Base-by-base conservation (phyloP, 2,113 vertebrate genomes). In the Barnardius zonarius region DNA sequence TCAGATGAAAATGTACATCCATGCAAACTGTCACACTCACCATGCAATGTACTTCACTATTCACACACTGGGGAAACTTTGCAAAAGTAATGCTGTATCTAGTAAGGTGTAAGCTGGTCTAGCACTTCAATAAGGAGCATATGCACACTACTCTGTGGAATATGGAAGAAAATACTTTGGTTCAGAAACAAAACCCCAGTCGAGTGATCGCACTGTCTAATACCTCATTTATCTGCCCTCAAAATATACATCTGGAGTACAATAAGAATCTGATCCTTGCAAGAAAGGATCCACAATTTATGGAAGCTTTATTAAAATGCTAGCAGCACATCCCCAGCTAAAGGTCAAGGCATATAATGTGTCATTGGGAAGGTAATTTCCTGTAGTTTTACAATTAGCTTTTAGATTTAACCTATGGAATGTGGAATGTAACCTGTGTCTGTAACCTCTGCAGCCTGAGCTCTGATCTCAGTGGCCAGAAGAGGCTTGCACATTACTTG, bases 311-410 rank as follows among this genome's bases (percentile, higher is more conserved):
- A 83, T 92, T 94, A 55, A 96, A 96, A 95, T 69, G 27, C 86
- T 90, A 92, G 77, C 85, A 87, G 85, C 77, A 89, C 90, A 97
- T 97, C 96, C 62, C 23, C 0, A 2, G 74, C 73, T 78, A 96
- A 93, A 97, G 94, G 89, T 93, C 91, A 61, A 43, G 74, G n/a
- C 49, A 54, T 76, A 59, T 73, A 76, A 57, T 30, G 44, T 94
- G 77, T 92, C 92, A 81, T 15, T 86, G 59, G 70, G 64, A 89
- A 93, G 80, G 92, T 93, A 96, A 94, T 96, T 96, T 96, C 96
- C 96, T 95, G 87, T 51, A 73, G 64, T 64, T 96, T 94, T 92
- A 82, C 79, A 94, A 93, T 89, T 95, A 96, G 33, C 74, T 94
- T 27, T 94, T 75, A 44, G 70, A 83, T 87, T 83, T 86, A 96